A percentile compares a stretch with the other conserved stretches of the same genome.
These are phyloP conservation scores for Acanthosepion esculentum DNA, from an alignment of 2,888 invertebrate species.

Conservation along the genomic window DNA sequence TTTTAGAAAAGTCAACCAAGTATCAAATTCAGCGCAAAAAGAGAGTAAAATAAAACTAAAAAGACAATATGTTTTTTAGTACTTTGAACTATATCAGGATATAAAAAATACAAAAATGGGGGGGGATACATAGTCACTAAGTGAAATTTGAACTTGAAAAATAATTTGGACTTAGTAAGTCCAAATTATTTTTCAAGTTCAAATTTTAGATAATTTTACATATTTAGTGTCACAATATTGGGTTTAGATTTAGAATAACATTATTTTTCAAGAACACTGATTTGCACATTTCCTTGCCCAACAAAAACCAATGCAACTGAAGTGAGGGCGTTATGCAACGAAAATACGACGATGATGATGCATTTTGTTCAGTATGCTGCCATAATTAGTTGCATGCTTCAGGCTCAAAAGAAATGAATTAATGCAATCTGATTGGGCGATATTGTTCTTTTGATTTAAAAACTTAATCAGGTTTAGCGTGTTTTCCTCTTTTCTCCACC, in stretches of 20 bases:
- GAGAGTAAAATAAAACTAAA: neutral
- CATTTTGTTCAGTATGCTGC: neutral
- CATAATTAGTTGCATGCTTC: neutral
- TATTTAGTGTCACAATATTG: neutral
- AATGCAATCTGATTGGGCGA: slow-evolving; percentile 18
- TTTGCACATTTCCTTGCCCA: neutral
- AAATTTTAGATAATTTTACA: neutral
- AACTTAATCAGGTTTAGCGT: neutral
- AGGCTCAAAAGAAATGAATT: neutral
- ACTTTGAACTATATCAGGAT: too few species aligned
- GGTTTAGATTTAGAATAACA: too few species aligned
- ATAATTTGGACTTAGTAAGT: too few species aligned
- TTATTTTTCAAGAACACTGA: neutral
- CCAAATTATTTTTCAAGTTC: neutral
- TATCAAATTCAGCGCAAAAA: neutral
- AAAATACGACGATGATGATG: neutral
- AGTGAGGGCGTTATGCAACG: neutral
- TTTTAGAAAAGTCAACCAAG: neutral
- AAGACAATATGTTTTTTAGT: neutral
- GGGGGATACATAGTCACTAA: neutral
- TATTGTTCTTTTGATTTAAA: neutral
- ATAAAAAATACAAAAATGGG: neutral
- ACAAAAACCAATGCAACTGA: neutral
- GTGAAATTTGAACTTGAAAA: too few species aligned
- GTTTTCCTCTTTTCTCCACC: neutral